Percentiles rank a stretch among this genome's conserved stretches.
Evolutionary conservation across 1,140 invertebrate genomes (phyloP).

Genomic region (Calycopis cecrops): DNA sequence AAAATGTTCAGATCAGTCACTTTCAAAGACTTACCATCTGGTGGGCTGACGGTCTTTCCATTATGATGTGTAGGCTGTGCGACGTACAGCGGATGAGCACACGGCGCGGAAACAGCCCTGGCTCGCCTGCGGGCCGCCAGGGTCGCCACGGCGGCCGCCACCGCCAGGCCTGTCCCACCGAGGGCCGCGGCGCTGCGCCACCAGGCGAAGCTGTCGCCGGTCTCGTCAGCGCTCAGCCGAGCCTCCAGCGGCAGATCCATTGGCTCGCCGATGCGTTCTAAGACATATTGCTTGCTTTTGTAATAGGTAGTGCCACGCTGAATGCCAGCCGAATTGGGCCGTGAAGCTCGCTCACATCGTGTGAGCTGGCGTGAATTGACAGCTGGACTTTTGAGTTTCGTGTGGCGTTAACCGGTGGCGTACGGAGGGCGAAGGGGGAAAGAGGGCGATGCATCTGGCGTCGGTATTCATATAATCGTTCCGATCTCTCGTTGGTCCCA

Average conservation of each 20-base stretch:
- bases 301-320: no score
- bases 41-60: slow-evolving; percentile 36
- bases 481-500: no score
- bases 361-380: no score
- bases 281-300: no score
- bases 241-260: slow-evolving; percentile 40
- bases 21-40: slow-evolving; percentile 21
- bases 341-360: no score
- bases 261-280: slow-evolving; percentile 46
- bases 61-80: slow-evolving; percentile 40
- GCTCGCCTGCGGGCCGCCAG: slow-evolving; percentile 22
- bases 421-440: no score
- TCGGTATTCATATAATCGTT: no score
- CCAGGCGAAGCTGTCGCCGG: slow-evolving; percentile 13
- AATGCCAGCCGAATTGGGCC: no score
- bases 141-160: slow-evolving; percentile 30
- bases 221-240: slow-evolving; percentile 21
- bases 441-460: no score
- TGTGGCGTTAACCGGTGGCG: no score
- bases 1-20: neutral
- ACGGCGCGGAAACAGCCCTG: slow-evolving; percentile 26
- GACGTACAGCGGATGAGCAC: slow-evolving; percentile 34
- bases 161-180: slow-evolving; percentile 27
- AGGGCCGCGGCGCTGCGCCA: slow-evolving; percentile 23
- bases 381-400: no score